phyloP scores from a whole-genome alignment of 1,140 invertebrate species.

The Hypothenemus hampei region DNA sequence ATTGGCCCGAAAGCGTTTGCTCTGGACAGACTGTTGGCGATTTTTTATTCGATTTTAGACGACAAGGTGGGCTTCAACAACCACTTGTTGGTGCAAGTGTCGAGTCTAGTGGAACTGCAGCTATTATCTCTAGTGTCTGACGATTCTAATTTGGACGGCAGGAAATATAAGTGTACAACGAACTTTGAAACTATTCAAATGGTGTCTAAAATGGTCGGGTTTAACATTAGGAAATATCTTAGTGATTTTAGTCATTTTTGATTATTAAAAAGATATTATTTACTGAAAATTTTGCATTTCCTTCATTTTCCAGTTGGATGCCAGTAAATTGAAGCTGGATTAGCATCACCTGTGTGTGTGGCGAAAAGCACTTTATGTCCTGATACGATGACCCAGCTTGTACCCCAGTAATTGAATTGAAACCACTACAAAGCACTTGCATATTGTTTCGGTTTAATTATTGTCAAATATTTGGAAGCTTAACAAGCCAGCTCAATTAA shows the following conservation, averaged over 20 bases:
- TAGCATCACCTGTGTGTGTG: no score
- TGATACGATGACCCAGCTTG: no score
- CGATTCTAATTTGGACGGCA: slow-evolving; percentile 58
- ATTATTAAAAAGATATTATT: slow-evolving; percentile 13
- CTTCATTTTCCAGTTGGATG: no score
- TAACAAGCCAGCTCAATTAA: no score
- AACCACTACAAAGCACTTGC: no score
- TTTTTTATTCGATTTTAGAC: slow-evolving; percentile 87
- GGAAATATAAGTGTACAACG: slow-evolving; percentile 69
- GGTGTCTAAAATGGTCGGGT: slow-evolving; percentile 65
- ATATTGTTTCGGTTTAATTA: no score
- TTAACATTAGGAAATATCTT: slow-evolving; percentile 70
- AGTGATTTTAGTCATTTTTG: slow-evolving; percentile 56
- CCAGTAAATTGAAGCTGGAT: no score
- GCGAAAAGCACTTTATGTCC: no score
- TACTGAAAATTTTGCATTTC: no score
- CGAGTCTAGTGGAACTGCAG: slow-evolving; percentile 67
- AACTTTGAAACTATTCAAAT: slow-evolving; percentile 64
- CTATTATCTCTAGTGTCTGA: slow-evolving; percentile 59
- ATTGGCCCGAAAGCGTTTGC: slow-evolving; percentile 77
- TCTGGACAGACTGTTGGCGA: slow-evolving; percentile 78
- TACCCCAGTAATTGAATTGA: no score
- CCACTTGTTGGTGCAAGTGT: slow-evolving; percentile 73
- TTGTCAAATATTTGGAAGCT: no score
- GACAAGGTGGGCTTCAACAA: slow-evolving; percentile 79